Base-by-base conservation (phyloP, 2,888 invertebrate genomes). In the Thymelicus lineola region DNA sequence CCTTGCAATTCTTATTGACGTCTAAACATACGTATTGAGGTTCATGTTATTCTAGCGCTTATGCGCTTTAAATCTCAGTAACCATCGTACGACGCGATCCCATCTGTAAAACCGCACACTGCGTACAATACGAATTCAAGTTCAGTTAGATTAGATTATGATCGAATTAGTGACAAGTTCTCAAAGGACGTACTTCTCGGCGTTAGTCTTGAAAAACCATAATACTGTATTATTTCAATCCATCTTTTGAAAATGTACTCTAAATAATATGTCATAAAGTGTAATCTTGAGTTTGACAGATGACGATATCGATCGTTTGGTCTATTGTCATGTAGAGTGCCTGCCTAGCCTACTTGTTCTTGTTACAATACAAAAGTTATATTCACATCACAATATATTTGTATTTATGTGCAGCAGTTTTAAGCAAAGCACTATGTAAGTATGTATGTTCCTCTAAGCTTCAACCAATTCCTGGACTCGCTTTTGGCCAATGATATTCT, bases 41-140 rank as follows among this genome's bases (percentile, higher is more conserved):
- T 50, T 20, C 4, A 42, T n/a, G 50, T 45, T 63, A 53, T n/a
- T n/a, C 14, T 35, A 70, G 70, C 64, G 64, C 70, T 70, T 42
- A 53, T 66, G n/a, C 53, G 64, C 59, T 64, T 48, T n/a, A 35
- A 60, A 14, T 35, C 1, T 36, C 1, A 36, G 45, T 53, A 38
- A 17, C 14, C 59, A 65, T 65, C 64, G 64, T 65, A 65, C 15
- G 70, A n/a, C n/a, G n/a, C n/a, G n/a, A 63, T 70, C 62, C 62
- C 58, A 48, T 59, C 55, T 20, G 28, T 28, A 55, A n/a, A n/a
- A 12, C 53, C 17, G 28, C 53, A 55, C 50, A 55, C 53, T 28
- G 14, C 28, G 28, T 12, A 38, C 60, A 48, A 61, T 61, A 61
- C 50, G 35, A 46, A 17, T 42, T 63, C 48, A 63, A 58, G 48